A percentile compares a stretch with the other conserved stretches of the same genome.
phyloP scores from a whole-genome alignment of 2,888 invertebrate genomes.

The Lasioglossum zephyrum region DNA sequence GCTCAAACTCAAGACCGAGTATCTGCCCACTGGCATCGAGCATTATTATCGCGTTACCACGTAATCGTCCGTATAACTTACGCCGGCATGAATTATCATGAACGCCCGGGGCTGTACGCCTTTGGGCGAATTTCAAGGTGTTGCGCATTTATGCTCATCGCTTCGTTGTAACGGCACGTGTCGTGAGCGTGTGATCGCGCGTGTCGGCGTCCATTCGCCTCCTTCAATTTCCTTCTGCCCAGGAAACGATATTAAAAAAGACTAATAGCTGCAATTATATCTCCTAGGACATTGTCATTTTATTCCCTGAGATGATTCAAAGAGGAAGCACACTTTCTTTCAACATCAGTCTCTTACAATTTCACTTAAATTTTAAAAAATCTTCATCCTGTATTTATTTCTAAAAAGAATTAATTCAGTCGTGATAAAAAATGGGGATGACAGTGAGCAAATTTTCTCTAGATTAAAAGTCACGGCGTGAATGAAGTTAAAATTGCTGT shows the following conservation, averaged over 20 bases:
- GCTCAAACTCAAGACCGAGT: conserved; percentile 6
- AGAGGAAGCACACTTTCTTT: too few species aligned
- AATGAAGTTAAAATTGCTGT: too few species aligned
- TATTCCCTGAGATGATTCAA: too few species aligned
- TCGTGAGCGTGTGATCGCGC: conserved; percentile 32
- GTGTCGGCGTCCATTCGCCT: background rate
- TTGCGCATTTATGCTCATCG: conserved; percentile 37
- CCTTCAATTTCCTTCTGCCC: background rate
- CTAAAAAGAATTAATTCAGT: too few species aligned
- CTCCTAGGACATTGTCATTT: too few species aligned
- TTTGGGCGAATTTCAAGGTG: conserved; percentile 34
- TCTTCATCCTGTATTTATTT: too few species aligned
- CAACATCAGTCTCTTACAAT: too few species aligned
- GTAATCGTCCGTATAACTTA: conserved; percentile 75
- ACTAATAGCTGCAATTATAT: too few species aligned
- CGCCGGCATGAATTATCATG: conserved; percentile 76
- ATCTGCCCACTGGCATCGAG: conserved; percentile 50
- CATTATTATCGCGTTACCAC: conserved; percentile 73
- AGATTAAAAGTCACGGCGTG: too few species aligned
- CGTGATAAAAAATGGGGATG: too few species aligned
- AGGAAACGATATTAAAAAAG: background rate
- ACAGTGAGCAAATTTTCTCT: too few species aligned
- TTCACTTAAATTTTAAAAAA: too few species aligned
- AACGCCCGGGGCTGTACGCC: conserved; percentile 42
- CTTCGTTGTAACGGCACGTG: conserved; percentile 38